These are phyloP conservation scores for Gonatopus flavifemur DNA, from an alignment of 1,140 invertebrate genomes.

Conservation along the genomic window DNA sequence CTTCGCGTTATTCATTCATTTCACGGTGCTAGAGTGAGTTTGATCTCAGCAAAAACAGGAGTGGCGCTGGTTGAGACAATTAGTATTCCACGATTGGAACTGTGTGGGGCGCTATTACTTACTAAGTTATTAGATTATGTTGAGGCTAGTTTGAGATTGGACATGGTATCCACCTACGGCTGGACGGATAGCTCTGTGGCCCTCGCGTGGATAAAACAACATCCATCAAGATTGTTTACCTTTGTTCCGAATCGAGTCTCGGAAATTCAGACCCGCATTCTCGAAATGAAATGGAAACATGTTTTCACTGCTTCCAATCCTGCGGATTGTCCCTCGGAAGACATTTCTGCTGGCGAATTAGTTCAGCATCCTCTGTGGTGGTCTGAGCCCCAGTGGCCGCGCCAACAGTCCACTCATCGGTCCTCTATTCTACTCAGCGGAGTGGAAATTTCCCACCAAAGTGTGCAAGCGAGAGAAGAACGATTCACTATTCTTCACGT, in stretches of 20 bases:
- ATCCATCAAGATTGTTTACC: not conserved
- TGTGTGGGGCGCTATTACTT: too few species aligned
- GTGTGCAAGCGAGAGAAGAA: too few species aligned
- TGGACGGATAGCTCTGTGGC: not conserved
- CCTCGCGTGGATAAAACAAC: not conserved
- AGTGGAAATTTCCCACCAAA: too few species aligned
- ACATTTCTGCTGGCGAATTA: not conserved
- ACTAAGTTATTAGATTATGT: too few species aligned
- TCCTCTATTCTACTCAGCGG: too few species aligned
- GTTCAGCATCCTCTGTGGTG: too few species aligned
- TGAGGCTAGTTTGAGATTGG: not conserved
- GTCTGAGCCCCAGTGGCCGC: conserved; percentile 11
- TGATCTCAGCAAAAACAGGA: conserved; percentile 8
- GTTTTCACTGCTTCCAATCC: too few species aligned
- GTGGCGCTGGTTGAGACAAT: conserved; percentile 11
- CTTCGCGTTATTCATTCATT: too few species aligned
- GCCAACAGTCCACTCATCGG: too few species aligned
- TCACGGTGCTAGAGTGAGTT: too few species aligned
- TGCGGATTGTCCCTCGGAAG: conserved; percentile 6
- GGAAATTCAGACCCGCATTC: not conserved
- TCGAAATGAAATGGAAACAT: not conserved
- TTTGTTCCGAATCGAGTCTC: not conserved
- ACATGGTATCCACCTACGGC: not conserved
- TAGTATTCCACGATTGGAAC: conserved; percentile 10
- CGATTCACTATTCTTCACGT: too few species aligned